Evolutionary conservation across 2,797 vertebrate genomes (phyloP).

Genomic region (Erithacus rubecula): DNA sequence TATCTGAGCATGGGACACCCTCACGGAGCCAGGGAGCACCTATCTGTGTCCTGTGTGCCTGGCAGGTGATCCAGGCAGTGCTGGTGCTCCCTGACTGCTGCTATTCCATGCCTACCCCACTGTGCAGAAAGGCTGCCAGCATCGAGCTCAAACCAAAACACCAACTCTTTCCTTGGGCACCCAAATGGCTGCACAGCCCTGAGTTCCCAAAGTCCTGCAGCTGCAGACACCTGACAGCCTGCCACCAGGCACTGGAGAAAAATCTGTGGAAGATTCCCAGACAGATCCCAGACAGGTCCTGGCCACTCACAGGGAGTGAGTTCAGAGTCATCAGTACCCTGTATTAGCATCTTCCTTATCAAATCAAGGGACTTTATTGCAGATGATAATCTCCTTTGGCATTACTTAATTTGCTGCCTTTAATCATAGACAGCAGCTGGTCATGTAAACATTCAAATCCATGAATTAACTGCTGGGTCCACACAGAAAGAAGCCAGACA

Average conservation of each 20-base stretch:
- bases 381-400: slow-evolving; percentile 48
- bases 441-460: slow-evolving; percentile 36
- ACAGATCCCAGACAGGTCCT: neutral
- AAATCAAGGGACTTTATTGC: slow-evolving; percentile 9
- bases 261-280: neutral
- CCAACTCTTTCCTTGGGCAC: neutral
- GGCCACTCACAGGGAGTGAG: rapidly evolving
- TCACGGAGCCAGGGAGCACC: neutral
- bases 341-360: slow-evolving; percentile 41
- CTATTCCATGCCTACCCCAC: neutral
- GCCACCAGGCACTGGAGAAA: neutral
- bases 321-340: neutral
- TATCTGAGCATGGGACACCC: neutral
- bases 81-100: neutral
- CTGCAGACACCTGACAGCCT: neutral
- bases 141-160: neutral
- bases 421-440: slow-evolving; percentile 49
- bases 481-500: neutral
- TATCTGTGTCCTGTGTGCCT: neutral
- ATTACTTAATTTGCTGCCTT: slow-evolving; percentile 58
- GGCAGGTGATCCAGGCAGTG: neutral
- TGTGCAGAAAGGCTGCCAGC: neutral
- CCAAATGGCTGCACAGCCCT: neutral
- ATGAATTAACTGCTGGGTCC: slow-evolving; percentile 18
- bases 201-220: neutral